Base-by-base conservation (phyloP, 2,797 vertebrate species). In the Pipistrellus nathusii region DNA sequence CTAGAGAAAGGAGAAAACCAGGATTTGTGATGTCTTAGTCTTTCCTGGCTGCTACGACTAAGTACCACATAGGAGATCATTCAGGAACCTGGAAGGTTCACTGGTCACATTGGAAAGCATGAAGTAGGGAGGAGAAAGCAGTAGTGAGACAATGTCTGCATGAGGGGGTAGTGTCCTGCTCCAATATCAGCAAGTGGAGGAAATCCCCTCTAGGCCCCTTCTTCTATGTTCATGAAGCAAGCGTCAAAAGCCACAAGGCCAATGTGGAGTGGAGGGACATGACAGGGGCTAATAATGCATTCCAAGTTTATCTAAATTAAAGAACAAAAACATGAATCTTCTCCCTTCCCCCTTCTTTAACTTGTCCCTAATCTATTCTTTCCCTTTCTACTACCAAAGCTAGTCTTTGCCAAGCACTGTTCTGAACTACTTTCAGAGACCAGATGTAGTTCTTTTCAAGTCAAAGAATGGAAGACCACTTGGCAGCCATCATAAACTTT, bases 361-460 rank as follows among this genome's bases (percentile, higher is more conserved):
- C 18, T 84, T 71, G 21, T 35, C 38, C 44, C 32, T 51, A 17
- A 17, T 23, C 3, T 15, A 23, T 35, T 46, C 57, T 81, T 75
- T 85, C 21, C 25, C 30, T 91, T 75, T 88, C 46, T 10, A 78
- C 27, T 51, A n/a, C 8, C 87, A 87, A 77, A 95, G 21, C 8
- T 30, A n/a, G 14, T 68, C 32, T 62, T 86, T 72, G 62, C 35
- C 32, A 6, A 68, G 3, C n/a, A 83, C 38, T 55, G 2, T 44
- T 94, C 41, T 62, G 32, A 93, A 78, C 15, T 35, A 53, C 27
- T 84, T 85, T 59, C 38, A 75, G 78, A 71, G 66, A 64, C 23
- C 32, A 94, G 51, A 30, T 32, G 17, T 88, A 48, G 53, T 84
- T 84, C 38, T 76, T 93, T 88, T 69, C 25, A 90, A 92, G 21